Evolutionary conservation across 2,888 invertebrate genomes (phyloP), one percentile per base, ranked within the genome.

Genomic region (Poecilobothrus nobilitatus): DNA sequence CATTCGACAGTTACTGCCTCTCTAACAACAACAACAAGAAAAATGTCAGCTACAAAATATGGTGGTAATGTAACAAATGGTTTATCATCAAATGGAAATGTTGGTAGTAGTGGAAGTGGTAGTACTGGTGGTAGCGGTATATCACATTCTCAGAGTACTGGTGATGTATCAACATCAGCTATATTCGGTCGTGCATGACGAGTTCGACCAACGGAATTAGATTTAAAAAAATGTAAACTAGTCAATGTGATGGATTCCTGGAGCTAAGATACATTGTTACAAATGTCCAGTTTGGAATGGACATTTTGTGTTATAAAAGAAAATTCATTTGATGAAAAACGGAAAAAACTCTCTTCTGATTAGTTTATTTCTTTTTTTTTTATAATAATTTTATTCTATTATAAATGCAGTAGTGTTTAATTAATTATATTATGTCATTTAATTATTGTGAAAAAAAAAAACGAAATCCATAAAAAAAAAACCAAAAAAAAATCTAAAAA

Each of bases 151-250:
- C 87, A 87, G 76, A 87, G 87, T 33, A 87, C 87, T 9, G 87
- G 87, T 34, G 87, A 87, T 79, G 87, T 87, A 68, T 87, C 85
- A 12, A 84, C 84, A 68, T 87, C 87, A 21, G 86, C 87, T 73
- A 87, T 87, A 82, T 81, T 87, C 75, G 86, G 87, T 69, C 82
- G 87, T 34, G 87, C 87, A 86, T 87, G 87, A 87, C 82, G 81
- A 74, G 79, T 78, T 69, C 76, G 80, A 70, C 79, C 81, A 73
- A 79, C 80, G 21, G 80, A 81, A 76, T 74, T 80, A 73, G 79
- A 79, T 76, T 78, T 81, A 73, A 81, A 80, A 75, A 81, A 81
- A 76, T 81, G 80, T 78, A 81, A 81, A 76, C 79, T 81, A 78
- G 81, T 81, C 75, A 81, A 81, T 74, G 80, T 81, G 81, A 80